These are phyloP conservation scores for Mastigias papua DNA, from an alignment of 30 jellyfish, hydroid and myxozoan genomes.

Conservation along the genomic window DNA sequence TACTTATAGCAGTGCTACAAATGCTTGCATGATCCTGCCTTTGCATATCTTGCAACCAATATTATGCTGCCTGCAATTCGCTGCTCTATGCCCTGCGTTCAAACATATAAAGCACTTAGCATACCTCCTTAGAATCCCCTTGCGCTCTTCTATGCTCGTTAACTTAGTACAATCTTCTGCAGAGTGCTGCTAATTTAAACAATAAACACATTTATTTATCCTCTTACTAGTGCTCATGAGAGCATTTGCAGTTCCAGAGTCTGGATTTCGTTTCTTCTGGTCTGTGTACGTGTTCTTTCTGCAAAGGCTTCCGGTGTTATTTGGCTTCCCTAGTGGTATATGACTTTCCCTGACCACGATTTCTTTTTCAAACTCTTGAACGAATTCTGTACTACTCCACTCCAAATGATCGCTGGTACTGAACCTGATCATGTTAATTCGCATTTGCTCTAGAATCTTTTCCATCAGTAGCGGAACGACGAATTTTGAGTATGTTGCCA, in stretches of 20 bases:
- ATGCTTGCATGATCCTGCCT: too few species aligned
- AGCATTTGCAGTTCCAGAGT: neutral
- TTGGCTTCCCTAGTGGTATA: too few species aligned
- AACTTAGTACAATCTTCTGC: neutral
- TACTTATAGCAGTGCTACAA: too few species aligned
- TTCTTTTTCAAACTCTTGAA: neutral
- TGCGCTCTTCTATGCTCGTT: neutral
- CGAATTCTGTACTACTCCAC: conserved; percentile 2
- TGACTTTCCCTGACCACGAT: neutral
- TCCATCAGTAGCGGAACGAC: conserved; percentile 53
- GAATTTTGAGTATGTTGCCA: conserved; percentile 3
- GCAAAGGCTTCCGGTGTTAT: neutral
- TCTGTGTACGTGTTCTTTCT: neutral
- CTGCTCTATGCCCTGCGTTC: neutral
- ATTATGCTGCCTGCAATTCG: neutral
- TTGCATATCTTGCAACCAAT: neutral
- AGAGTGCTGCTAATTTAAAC: neutral
- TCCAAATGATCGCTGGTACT: neutral
- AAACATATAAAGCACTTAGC: neutral
- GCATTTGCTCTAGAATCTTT: neutral
- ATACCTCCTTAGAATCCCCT: neutral
- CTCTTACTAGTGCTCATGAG: neutral
- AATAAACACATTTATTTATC: neutral
- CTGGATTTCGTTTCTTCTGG: neutral
- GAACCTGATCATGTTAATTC: conserved; percentile 25